Evolutionary conservation across 2,113 vertebrate species (phyloP).

Genomic region (cattle (Bos taurus)): ARS-UCD2.0 NC_037330.1:27150501-27151000

Average conservation of each 20-base stretch:
- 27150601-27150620: background rate
- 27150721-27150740: background rate
- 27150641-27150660: background rate
- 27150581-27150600: background rate
- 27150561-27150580: no score
- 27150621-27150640: background rate
- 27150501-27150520: background rate
- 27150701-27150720: background rate
- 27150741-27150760: background rate
- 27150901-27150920: background rate
- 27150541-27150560: background rate
- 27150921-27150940: background rate
- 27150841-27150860: background rate
- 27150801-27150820: background rate
- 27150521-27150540: background rate
- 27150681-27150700: background rate
- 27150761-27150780: background rate
- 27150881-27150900: background rate
- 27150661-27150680: background rate
- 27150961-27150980: rapidly evolving
- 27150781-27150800: background rate
- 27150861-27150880: background rate
- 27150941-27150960: background rate
- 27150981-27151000: background rate
- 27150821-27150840: background rate